These are phyloP conservation scores for Melinaea menophilus DNA, from an alignment of 2,888 invertebrate genomes.

Conservation along the genomic window DNA sequence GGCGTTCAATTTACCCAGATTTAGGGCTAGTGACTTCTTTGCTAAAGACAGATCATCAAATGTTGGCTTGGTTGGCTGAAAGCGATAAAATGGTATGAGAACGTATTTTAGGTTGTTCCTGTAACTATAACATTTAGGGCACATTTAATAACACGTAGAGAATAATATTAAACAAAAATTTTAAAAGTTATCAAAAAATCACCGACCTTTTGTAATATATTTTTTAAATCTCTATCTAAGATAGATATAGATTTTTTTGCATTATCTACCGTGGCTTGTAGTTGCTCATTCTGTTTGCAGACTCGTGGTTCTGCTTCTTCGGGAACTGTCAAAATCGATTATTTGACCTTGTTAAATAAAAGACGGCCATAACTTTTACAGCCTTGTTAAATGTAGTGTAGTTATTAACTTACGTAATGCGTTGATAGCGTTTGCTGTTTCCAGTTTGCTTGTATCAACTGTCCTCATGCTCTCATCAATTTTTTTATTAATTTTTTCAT, in stretches of 20 bases:
- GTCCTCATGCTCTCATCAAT: slow-evolving; percentile 6
- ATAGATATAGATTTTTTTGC: not conserved
- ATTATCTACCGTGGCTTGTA: not conserved
- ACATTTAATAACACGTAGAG: not conserved
- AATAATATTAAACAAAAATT: not conserved
- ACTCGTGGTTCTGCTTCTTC: not conserved
- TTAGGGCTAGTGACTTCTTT: slow-evolving; percentile 35
- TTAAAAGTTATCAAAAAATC: not conserved
- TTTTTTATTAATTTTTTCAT: slow-evolving; percentile 11
- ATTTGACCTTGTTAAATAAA: too few relatives aligned
- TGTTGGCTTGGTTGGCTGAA: slow-evolving; percentile 5
- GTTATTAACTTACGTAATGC: slow-evolving; percentile 5
- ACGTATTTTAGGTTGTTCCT: not conserved
- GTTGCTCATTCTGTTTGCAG: not conserved
- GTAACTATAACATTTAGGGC: too few relatives aligned
- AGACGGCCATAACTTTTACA: not conserved
- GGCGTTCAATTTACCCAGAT: slow-evolving; percentile 50
- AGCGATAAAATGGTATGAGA: not conserved
- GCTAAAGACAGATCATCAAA: not conserved
- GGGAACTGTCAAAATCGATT: not conserved
- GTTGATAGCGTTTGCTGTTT: slow-evolving; percentile 7
- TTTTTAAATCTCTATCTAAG: not conserved
- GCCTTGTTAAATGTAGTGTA: not conserved
- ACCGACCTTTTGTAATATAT: not conserved
- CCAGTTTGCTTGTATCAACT: slow-evolving; percentile 8